Conservation (phyloP, 35 echinoderm and acorn worm species). For the Anneissia japonica region DNA sequence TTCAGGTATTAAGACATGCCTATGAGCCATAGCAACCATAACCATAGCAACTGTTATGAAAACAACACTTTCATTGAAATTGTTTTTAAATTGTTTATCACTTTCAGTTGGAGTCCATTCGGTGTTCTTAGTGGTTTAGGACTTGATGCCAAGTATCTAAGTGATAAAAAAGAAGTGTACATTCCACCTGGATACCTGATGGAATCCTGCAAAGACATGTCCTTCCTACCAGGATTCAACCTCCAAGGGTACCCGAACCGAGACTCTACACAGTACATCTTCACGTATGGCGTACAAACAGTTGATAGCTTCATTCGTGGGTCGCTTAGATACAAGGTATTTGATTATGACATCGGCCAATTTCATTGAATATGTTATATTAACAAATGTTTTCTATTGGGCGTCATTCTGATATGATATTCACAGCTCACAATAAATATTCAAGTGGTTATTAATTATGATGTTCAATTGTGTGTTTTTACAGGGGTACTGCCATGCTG, state of each 20-base stretch:
- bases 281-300: conserved; percentile 76
- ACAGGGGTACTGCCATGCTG: conserved; percentile 72
- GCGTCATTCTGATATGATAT: no score
- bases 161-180: conserved; percentile 69
- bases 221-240: conserved; percentile 91
- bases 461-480: no score
- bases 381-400: no score
- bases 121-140: conserved; percentile 41
- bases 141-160: conserved; percentile 83
- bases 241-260: conserved; percentile 89
- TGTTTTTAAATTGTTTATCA: neutral
- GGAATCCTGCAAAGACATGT: conserved; percentile 39
- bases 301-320: conserved; percentile 71
- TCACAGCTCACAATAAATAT: no score
- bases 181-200: conserved; percentile 74
- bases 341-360: no score
- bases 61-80: no score
- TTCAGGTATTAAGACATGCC: no score
- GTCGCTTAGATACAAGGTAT: conserved; percentile 88
- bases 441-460: no score
- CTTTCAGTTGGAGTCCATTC: conserved; percentile 71
- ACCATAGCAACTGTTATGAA: no score
- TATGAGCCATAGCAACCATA: no score
- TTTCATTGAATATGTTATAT: no score
- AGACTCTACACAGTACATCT: conserved; percentile 78